These are phyloP conservation scores for Pseudorhombus dupliciocellatus DNA, from an alignment of 2,113 vertebrate species.

Conservation along the genomic window DNA sequence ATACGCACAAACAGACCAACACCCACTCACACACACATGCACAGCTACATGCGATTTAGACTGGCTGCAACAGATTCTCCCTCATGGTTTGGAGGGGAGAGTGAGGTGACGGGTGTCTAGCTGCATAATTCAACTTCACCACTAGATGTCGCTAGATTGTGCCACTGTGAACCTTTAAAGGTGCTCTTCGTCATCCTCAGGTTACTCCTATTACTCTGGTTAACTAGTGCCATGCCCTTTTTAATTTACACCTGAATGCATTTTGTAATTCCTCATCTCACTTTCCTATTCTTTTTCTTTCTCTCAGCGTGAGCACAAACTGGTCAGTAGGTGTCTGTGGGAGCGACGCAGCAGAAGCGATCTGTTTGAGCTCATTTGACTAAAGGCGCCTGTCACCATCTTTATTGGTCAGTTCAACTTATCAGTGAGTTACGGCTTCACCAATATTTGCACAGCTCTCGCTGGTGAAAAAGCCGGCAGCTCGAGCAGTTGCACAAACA, in stretches of 20 bases:
- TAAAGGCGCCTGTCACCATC: constrained; percentile 44
- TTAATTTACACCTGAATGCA: too few species aligned
- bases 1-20: constrained; percentile 6
- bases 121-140: too few species aligned
- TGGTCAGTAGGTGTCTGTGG: constrained; percentile 11
- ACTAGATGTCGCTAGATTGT: too few species aligned
- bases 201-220: too few species aligned
- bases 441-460: constrained; percentile 70
- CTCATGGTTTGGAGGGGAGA: too few species aligned
- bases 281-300: background rate
- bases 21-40: background rate
- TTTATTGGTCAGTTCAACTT: constrained; percentile 38
- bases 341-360: constrained; percentile 25
- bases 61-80: too few species aligned
- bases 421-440: constrained; percentile 60
- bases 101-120: too few species aligned
- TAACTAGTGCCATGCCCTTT: too few species aligned
- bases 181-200: too few species aligned
- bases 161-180: too few species aligned
- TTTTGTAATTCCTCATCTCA: background rate
- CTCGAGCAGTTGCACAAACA: constrained; percentile 51
- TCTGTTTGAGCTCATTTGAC: constrained; percentile 46
- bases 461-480: constrained; percentile 30
- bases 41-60: constrained; percentile 1
- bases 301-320: constrained; percentile 1